Evolutionary conservation across 2,113 vertebrate genomes (phyloP), one percentile per base, ranked within the genome.

Genomic region (Calidris pugnax): DNA sequence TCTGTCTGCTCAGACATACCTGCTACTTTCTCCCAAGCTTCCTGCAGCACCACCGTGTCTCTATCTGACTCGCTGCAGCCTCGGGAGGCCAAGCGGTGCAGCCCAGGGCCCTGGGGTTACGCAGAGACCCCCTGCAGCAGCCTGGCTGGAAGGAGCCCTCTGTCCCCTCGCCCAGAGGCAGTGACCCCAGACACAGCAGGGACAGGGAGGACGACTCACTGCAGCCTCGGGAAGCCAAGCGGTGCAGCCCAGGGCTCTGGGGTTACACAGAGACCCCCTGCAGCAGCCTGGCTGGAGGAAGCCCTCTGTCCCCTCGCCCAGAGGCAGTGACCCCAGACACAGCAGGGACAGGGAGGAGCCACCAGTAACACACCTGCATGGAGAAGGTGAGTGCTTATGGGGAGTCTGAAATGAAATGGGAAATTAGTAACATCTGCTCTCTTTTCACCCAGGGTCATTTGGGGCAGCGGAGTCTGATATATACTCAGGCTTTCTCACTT

Each of bases 371-470:
- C 22, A 11, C 14, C 63, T 16, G 17, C 27, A 10, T 2, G 33
- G 68, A 77, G 63, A 80, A 92, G 91, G 96, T 97, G 77, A 93
- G 87, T 96, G 68, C 84, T 67, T 18, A 28, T 5, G 41, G 53
- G 30, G 47, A 47, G 39, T 37, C 73, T 41, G 37, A 80, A 63
- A 37, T n/a, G 0, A 37, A 73, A 43, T 6, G n/a, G 24, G 66
- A 39, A 64, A 51, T 20, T 56, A 47, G 26, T 32, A 19, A 19
- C 22, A 21, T 10, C 76, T 62, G 50, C 19, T 82, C 35, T 14
- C 15, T 68, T 79, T 64, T 53, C 35, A 16, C 26, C 56, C 51
- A 14, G 11, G 11, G 47, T 16, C 9, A 9, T 26, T 28, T 45
- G 10, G 0, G 14, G 53, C 55, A 71, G 22, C 1, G 3, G 16